Conservation (phyloP, 2,797 vertebrate genomes). For the Hydrolagus colliei region DNA sequence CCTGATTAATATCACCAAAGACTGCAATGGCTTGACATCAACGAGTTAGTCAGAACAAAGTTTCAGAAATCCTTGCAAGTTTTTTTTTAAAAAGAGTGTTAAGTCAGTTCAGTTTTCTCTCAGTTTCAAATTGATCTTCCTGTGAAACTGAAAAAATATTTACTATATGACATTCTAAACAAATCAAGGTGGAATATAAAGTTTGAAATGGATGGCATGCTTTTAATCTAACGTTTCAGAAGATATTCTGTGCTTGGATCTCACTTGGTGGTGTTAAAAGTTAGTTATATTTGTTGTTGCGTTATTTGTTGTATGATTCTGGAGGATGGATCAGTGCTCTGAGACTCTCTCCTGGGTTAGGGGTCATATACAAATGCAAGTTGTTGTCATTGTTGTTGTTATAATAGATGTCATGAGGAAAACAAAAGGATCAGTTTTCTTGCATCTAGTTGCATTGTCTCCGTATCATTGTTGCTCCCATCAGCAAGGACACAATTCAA, state of each 20-base stretch:
- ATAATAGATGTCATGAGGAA: too few species aligned
- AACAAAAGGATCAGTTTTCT: conserved; percentile 38
- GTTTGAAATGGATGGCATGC: too few species aligned
- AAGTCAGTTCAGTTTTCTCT: neutral
- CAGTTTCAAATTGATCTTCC: too few species aligned
- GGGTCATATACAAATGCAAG: too few species aligned
- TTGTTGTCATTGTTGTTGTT: too few species aligned
- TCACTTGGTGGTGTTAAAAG: too few species aligned
- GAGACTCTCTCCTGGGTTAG: too few species aligned
- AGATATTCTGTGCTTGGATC: too few species aligned
- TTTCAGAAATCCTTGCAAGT: neutral
- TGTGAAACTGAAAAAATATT: too few species aligned
- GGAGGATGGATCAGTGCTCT: conserved; percentile 38
- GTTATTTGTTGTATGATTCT: conserved; percentile 34
- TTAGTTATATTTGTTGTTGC: too few species aligned
- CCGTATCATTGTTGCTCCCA: conserved; percentile 21
- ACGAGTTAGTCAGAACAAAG: neutral
- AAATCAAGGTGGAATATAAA: neutral
- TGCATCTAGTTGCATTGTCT: conserved; percentile 36
- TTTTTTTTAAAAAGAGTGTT: neutral
- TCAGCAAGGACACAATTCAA: conserved; percentile 37
- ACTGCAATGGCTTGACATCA: neutral
- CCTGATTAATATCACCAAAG: neutral
- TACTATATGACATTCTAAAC: neutral
- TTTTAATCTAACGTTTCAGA: too few species aligned